phyloP scores from a whole-genome alignment of 2,888 invertebrate genomes.

The Hemicrepidius hirtus region DNA sequence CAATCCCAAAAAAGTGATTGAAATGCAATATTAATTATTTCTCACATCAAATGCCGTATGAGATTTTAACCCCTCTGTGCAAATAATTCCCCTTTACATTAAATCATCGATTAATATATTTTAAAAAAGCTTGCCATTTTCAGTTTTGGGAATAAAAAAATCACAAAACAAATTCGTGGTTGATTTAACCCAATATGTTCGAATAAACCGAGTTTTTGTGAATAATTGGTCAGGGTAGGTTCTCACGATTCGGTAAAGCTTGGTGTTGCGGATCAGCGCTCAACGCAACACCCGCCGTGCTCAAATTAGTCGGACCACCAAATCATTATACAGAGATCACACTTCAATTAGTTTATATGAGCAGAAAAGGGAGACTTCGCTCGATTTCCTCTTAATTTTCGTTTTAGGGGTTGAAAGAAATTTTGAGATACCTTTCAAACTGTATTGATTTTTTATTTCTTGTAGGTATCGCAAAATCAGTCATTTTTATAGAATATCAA shows the following conservation, averaged over 20 bases:
- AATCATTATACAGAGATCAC: conserved; percentile 64
- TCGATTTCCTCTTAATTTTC: neutral
- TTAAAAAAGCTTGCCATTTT: conserved; percentile 37
- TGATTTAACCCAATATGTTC: conserved; percentile 56
- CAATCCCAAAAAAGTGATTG: too few species aligned
- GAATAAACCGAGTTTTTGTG: conserved; percentile 57
- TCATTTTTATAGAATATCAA: too few species aligned
- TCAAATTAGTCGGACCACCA: conserved; percentile 64
- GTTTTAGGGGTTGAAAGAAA: neutral
- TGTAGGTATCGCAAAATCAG: too few species aligned
- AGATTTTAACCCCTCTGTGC: too few species aligned
- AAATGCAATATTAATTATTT: too few species aligned
- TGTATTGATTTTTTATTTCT: too few species aligned
- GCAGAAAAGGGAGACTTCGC: conserved; percentile 1
- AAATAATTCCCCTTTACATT: neutral
- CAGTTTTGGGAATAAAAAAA: conserved; percentile 48
- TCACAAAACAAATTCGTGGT: conserved; percentile 49
- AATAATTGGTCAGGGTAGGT: conserved; percentile 59
- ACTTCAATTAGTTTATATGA: conserved; percentile 65
- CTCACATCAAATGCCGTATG: too few species aligned
- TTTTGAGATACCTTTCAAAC: too few species aligned
- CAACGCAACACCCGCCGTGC: conserved; percentile 66
- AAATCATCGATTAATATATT: neutral
- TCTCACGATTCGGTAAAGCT: conserved; percentile 66
- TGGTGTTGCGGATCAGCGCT: conserved; percentile 68